Percentiles rank a stretch among this genome's conserved stretches.
Evolutionary conservation across 2,797 vertebrate genomes (phyloP).

Genomic region (Leontocebus nigricollis): DNA sequence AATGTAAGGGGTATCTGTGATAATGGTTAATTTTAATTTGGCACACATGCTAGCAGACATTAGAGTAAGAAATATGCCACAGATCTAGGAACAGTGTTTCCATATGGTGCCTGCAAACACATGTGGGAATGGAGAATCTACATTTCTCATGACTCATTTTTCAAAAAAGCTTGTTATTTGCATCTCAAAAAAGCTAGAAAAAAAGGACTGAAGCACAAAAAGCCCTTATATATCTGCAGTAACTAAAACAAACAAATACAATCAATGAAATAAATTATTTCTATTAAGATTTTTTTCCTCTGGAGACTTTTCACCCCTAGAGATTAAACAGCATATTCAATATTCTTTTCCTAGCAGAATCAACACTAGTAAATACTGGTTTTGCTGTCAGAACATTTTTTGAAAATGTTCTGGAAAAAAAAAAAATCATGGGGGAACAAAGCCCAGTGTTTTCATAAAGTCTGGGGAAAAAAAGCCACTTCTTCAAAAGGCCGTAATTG

Average conservation of each 20-base stretch:
- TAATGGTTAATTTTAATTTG: constrained; percentile 8
- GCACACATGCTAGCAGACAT: not conserved
- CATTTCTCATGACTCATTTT: constrained; percentile 65
- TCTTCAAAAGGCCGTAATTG: not conserved
- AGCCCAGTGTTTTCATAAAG: not conserved
- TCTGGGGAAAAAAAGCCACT: not conserved
- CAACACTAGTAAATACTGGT: not conserved
- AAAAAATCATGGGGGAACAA: not conserved
- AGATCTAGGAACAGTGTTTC: constrained; percentile 53
- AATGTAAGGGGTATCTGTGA: not conserved
- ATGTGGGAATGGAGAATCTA: constrained; percentile 29
- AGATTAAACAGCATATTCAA: constrained; percentile 14
- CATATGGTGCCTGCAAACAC: constrained; percentile 60
- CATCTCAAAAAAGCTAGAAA: not conserved
- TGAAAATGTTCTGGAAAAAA: not conserved
- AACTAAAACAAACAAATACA: constrained; percentile 64
- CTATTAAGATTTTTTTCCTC: not conserved
- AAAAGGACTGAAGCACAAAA: constrained; percentile 60
- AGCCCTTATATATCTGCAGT: constrained; percentile 61
- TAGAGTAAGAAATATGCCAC: not conserved
- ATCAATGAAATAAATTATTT: constrained; percentile 39
- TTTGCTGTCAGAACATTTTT: constrained; percentile 11
- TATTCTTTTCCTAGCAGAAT: not conserved
- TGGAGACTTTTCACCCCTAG: not conserved
- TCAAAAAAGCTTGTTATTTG: not conserved